Evolutionary conservation across 2,113 vertebrate species (phyloP).

Genomic region (Orycteropus afer): DNA sequence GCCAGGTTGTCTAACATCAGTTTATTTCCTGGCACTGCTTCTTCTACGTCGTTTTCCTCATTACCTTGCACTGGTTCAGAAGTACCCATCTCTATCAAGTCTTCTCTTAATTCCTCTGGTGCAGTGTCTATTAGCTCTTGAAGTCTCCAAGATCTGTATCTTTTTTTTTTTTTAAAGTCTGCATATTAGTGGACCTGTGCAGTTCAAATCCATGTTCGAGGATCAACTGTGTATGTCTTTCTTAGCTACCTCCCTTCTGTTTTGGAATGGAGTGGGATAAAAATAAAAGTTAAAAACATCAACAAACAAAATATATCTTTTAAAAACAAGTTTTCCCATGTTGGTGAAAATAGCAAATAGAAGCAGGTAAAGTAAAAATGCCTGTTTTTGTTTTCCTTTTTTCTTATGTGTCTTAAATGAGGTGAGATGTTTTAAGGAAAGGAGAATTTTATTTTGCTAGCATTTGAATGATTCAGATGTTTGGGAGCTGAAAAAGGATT

Average conservation of each 20-base stretch:
- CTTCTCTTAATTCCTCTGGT: no score
- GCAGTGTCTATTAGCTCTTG: no score
- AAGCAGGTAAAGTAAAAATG: slow-evolving; percentile 29
- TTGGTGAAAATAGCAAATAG: slow-evolving; percentile 40
- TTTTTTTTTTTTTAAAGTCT: no score
- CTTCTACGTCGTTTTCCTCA: no score
- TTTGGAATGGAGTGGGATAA: slow-evolving; percentile 48
- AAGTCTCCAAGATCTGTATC: no score
- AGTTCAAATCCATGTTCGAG: no score
- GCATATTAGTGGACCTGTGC: no score
- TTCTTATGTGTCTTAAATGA: slow-evolving; percentile 30
- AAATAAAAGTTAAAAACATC: slow-evolving; percentile 55
- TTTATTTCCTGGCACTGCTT: no score
- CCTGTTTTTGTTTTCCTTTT: slow-evolving; percentile 23
- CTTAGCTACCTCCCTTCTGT: slow-evolving; percentile 50
- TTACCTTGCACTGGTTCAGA: no score
- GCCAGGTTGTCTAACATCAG: no score
- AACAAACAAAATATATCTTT: slow-evolving; percentile 51
- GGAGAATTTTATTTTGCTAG: slow-evolving; percentile 38
- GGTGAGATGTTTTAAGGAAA: slow-evolving; percentile 50
- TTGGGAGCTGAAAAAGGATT: background rate
- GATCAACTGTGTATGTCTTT: background rate
- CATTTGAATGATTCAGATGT: background rate
- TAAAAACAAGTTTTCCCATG: slow-evolving; percentile 6
- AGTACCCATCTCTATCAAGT: no score